Conservation (phyloP, 2,113 vertebrate genomes). For the Pteronura brasiliensis region DNA sequence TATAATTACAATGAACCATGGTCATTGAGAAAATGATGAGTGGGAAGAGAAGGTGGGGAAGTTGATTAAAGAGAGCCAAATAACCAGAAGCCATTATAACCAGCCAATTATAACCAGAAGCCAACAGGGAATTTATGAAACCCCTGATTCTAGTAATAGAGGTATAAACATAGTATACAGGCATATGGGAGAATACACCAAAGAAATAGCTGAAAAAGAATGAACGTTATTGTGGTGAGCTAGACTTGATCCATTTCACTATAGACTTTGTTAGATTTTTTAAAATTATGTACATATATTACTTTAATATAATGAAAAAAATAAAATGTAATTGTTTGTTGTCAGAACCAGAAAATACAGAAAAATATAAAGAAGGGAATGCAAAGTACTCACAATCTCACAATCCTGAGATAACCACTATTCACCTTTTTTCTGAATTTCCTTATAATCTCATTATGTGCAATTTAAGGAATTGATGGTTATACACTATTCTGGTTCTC, state of each 20-base stretch:
- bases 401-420: neutral
- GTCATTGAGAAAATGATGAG: neutral
- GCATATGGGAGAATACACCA: neutral
- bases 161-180: neutral
- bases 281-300: neutral
- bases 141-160: neutral
- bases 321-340: neutral
- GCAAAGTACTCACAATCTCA: neutral
- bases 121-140: neutral
- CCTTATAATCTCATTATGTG: neutral
- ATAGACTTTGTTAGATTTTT: neutral
- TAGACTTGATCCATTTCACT: neutral
- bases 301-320: conserved; percentile 13
- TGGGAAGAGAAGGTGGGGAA: neutral
- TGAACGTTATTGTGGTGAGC: neutral
- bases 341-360: neutral
- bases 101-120: neutral
- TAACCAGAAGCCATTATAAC: neutral
- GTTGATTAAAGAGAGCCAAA: neutral
- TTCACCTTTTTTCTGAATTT: conserved; percentile 24
- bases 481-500: conserved; percentile 1
- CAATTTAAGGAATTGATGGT: conserved; percentile 25
- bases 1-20: neutral
- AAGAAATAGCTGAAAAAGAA: neutral
- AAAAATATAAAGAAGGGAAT: neutral